Evolutionary conservation across 2,797 vertebrate species (phyloP).

Genomic region (Scolopax rusticola): DNA sequence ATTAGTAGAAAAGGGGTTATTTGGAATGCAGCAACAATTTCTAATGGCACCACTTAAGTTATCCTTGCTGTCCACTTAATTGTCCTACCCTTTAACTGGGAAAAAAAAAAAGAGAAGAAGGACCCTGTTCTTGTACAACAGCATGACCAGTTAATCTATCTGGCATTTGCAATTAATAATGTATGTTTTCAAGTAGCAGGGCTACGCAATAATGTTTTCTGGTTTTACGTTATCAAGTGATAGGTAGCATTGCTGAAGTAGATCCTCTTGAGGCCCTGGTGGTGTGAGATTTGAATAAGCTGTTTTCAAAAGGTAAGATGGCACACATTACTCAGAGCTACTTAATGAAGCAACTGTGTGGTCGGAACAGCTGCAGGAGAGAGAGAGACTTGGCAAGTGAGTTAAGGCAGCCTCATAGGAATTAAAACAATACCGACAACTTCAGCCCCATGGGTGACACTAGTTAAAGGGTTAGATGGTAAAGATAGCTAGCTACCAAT

Average conservation of each 20-base stretch:
- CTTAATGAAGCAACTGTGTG: background rate
- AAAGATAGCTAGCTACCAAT: background rate
- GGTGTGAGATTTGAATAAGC: background rate
- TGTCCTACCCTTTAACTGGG: background rate
- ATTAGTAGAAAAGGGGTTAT: background rate
- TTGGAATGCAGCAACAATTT: background rate
- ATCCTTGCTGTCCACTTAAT: background rate
- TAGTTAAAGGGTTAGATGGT: background rate
- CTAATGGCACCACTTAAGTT: background rate
- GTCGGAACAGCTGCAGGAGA: background rate
- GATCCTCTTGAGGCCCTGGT: background rate
- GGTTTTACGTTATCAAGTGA: background rate
- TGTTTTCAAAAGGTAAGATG: background rate
- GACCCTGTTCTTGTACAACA: background rate
- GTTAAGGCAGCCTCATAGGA: background rate
- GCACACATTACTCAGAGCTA: background rate
- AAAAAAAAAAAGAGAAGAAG: background rate
- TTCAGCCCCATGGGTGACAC: background rate
- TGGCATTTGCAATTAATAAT: slow-evolving; percentile 13
- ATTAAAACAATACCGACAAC: background rate
- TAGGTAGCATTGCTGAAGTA: background rate
- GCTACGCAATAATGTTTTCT: background rate
- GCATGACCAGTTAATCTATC: background rate
- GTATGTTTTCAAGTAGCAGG: background rate
- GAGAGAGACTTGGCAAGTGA: background rate